phyloP scores from a whole-genome alignment of 2,113 vertebrate species.

The Zapus hudsonius region DNA sequence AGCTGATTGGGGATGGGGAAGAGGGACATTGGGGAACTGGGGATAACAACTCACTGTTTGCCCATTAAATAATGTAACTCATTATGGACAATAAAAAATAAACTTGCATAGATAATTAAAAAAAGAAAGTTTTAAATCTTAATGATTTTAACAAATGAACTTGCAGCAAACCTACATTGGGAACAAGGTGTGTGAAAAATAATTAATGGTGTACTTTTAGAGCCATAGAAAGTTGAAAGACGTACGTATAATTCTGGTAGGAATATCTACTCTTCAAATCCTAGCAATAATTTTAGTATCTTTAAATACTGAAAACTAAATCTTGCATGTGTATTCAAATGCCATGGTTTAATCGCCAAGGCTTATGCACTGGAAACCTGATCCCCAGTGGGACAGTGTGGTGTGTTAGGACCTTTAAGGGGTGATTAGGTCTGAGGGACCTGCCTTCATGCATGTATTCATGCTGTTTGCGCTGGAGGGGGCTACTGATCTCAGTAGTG shows the following conservation, averaged over 20 bases:
- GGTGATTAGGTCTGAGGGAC: background rate
- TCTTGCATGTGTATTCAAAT: background rate
- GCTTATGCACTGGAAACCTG: background rate
- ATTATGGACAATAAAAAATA: too few species aligned
- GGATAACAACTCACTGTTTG: too few species aligned
- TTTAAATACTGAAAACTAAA: conserved; percentile 59
- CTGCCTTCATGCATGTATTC: background rate
- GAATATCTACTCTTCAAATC: conserved; percentile 13
- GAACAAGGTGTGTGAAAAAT: background rate
- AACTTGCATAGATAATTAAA: too few species aligned
- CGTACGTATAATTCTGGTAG: conserved; percentile 32
- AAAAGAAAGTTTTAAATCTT: conserved; percentile 33
- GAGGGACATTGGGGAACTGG: too few species aligned
- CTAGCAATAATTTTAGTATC: conserved; percentile 36
- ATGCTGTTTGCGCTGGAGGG: background rate
- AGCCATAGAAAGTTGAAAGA: conserved; percentile 18
- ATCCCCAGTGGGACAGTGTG: background rate
- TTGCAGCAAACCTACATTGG: background rate
- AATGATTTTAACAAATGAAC: conserved; percentile 37
- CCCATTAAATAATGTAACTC: too few species aligned
- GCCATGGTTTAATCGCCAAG: background rate
- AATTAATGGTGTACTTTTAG: conserved; percentile 31
- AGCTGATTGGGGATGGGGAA: too few species aligned
- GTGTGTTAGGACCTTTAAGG: background rate
- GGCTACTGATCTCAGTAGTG: too few species aligned